Evolutionary conservation across 1,140 invertebrate species (phyloP).

Genomic region (Anadara kagoshimensis): DNA sequence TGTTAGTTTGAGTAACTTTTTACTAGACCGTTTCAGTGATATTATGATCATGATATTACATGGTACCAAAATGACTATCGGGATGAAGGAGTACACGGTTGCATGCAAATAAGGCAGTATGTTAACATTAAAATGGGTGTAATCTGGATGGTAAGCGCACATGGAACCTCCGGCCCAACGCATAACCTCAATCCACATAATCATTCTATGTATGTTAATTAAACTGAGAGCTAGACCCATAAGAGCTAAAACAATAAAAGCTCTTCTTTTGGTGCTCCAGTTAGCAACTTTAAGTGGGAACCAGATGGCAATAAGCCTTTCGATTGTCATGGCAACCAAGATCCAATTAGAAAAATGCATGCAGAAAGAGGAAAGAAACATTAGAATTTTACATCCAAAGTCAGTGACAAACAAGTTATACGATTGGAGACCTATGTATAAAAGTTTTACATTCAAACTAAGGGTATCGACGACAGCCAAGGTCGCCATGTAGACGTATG

Average conservation of each 20-base stretch:
- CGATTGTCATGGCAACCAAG: constrained; percentile 62
- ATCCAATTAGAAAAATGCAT: constrained; percentile 65
- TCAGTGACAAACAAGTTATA: constrained; percentile 42
- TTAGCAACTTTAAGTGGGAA: constrained; percentile 58
- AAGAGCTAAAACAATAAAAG: constrained; percentile 25
- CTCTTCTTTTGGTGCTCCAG: constrained; percentile 40
- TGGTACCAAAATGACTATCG: constrained; percentile 44
- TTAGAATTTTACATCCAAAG: constrained; percentile 47
- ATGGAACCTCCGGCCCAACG: constrained; percentile 23
- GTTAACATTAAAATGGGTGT: constrained; percentile 28
- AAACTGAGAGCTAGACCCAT: constrained; percentile 41
- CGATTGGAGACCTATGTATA: constrained; percentile 41
- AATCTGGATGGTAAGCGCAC: constrained; percentile 34
- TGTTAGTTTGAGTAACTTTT: constrained; percentile 41
- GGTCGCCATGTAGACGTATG: constrained; percentile 52
- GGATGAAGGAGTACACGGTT: constrained; percentile 47
- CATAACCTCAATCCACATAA: constrained; percentile 33
- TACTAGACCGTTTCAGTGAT: constrained; percentile 38
- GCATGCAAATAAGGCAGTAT: constrained; percentile 59
- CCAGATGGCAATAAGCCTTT: constrained; percentile 63
- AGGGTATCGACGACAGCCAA: constrained; percentile 52
- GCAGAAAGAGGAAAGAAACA: constrained; percentile 48
- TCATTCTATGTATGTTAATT: constrained; percentile 44
- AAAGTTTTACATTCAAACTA: constrained; percentile 49
- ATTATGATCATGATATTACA: constrained; percentile 57